phyloP scores from a whole-genome alignment of 92 coral and sea anemone genomes.

The Epizoanthus rinbou region DNA sequence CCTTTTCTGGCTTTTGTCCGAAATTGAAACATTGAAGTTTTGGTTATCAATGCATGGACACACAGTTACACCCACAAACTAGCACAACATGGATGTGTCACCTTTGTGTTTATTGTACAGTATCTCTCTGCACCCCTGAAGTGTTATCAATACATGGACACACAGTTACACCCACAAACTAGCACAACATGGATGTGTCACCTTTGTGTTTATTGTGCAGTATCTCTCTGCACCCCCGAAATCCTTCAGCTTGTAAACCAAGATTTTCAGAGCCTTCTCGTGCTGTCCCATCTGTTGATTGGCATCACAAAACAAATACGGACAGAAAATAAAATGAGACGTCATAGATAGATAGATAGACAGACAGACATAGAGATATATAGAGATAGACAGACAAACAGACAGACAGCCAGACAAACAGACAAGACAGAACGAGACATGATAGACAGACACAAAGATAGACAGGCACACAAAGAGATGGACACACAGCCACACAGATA shows the following conservation, averaged over 20 bases:
- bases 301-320: not conserved
- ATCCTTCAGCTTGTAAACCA: slow-evolving; percentile 85
- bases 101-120: slow-evolving; percentile 93
- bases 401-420: no score
- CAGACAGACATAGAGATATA: no score
- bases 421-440: no score
- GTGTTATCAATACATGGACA: slow-evolving; percentile 15
- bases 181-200: slow-evolving; percentile 18
- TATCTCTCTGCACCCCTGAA: slow-evolving; percentile 86
- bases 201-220: slow-evolving; percentile 93
- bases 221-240: slow-evolving; percentile 87
- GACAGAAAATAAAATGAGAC: no score
- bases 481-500: no score
- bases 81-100: slow-evolving; percentile 16
- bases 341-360: not conserved
- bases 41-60: not conserved
- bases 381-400: no score
- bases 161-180: not conserved
- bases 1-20: no score
- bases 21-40: no score
- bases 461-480: no score
- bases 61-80: not conserved
- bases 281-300: slow-evolving; percentile 89
- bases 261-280: slow-evolving; percentile 89
- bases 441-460: no score